These are phyloP conservation scores for Pachycephala philippinensis DNA, from an alignment of 2,113 vertebrate species.

Conservation along the genomic window DNA sequence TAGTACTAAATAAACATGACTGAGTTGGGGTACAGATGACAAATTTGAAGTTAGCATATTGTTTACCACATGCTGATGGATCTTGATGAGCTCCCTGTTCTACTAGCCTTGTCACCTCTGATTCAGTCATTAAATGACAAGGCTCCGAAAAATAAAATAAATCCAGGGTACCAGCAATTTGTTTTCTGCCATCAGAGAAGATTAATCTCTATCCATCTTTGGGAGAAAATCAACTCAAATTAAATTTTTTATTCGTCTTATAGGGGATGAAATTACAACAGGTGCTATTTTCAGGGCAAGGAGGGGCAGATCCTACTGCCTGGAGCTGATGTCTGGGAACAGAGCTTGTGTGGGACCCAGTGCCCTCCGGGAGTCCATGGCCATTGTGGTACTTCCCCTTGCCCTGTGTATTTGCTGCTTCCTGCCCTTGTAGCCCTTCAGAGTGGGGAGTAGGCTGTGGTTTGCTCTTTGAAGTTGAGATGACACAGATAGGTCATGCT, in stretches of 20 bases:
- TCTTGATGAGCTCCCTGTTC: background rate
- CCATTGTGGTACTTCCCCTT: background rate
- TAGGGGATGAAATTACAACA: background rate
- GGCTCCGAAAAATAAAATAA: background rate
- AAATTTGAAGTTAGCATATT: background rate
- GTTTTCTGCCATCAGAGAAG: background rate
- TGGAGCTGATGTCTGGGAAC: background rate
- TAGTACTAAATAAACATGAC: background rate
- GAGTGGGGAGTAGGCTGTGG: rapidly evolving
- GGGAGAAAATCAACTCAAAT: background rate
- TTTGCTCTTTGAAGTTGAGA: background rate
- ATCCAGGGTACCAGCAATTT: background rate
- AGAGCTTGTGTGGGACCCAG: background rate
- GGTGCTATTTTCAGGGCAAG: background rate
- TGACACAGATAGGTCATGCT: background rate
- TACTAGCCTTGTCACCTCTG: background rate
- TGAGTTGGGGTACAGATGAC: background rate
- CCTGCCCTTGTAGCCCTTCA: background rate
- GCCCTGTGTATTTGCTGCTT: background rate
- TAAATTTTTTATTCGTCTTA: background rate
- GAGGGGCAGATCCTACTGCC: background rate
- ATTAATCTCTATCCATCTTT: background rate
- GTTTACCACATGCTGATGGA: background rate
- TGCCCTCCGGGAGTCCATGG: rapidly evolving
- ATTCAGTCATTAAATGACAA: background rate